phyloP scores from a whole-genome alignment of 2,797 vertebrate species.

The Chromobotia macracanthus region DNA sequence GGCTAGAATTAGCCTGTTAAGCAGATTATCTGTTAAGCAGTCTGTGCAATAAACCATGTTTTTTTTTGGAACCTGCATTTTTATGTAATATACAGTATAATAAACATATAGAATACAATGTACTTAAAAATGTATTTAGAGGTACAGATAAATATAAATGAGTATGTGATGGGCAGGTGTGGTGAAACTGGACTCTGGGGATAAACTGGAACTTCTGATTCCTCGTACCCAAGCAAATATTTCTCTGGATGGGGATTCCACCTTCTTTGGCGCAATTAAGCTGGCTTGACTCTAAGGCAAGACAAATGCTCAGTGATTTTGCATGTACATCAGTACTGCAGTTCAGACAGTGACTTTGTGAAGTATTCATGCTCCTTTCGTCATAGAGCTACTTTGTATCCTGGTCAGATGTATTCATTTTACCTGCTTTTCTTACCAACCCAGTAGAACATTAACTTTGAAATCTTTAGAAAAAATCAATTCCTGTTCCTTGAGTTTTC shows the following conservation, averaged over 20 bases:
- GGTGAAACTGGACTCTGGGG: conserved; percentile 90
- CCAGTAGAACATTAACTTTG: not conserved
- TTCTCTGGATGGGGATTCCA: conserved; percentile 88
- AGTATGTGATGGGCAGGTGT: conserved; percentile 77
- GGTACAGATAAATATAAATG: not conserved
- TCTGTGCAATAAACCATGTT: too few species aligned
- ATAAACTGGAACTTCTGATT: conserved; percentile 91
- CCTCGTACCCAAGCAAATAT: conserved; percentile 84
- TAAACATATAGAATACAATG: not conserved
- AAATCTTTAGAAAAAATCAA: too few species aligned
- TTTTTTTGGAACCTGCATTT: too few species aligned
- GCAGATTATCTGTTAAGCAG: not conserved
- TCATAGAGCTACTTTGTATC: not conserved
- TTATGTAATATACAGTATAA: too few species aligned
- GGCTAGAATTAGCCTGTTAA: not conserved
- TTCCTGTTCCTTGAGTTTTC: too few species aligned
- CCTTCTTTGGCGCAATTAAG: conserved; percentile 91
- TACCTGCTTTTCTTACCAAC: not conserved
- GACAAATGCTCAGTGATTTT: not conserved
- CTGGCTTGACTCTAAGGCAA: conserved; percentile 76
- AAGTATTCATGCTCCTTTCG: not conserved
- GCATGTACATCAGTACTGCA: not conserved
- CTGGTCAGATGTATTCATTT: not conserved
- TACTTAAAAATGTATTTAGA: not conserved
- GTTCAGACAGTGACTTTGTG: not conserved